Base-by-base conservation (phyloP, 2,797 vertebrate species). In the Squalus acanthias region DNA sequence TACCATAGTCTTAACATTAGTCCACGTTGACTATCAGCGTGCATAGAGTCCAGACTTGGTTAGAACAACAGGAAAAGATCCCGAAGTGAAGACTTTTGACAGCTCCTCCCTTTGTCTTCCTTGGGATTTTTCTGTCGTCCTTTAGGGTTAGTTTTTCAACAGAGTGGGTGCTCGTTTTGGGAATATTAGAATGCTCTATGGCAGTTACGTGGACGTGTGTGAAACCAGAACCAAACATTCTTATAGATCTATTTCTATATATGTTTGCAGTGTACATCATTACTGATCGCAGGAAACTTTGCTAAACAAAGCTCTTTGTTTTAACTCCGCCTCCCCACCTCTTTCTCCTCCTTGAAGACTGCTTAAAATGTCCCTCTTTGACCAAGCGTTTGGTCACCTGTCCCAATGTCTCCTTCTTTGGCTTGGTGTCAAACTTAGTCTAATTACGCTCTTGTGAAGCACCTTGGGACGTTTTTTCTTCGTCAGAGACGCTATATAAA, bases 391-490 rank as follows among this genome's bases (percentile, higher is more conserved):
- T 60, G 24, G 10, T 57, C 63, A 92, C 1, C 22, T 6, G n/a
- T 92, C 7, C 89, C 4, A 29, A 39, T 3, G 12, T 91, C 26
- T 33, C 53, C 13, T 5, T 82, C n/a, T 92, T n/a, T 65, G 60
- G 17, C 29, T 17, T 92, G 60, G 17, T 67, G 89, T 46, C 88
- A 39, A n/a, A 0, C 46, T 22, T 1, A 46, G 20, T 93, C 39
- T 46, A n/a, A 46, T 39, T 3, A 26, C 4, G 10, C 2, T 22
- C 20, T 0, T 24, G 0, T 46, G 1, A 17, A n/a, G 1, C 29
- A 24, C n/a, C 15, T 46, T 67, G n/a, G 22, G 10, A 24, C 24
- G 0, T 46, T 69, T 46, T 57, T n/a, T 8, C 20, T 9, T 12
- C 63, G 8, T 8, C 22, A 10, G 12, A 4, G n/a, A 39, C 20